These are phyloP conservation scores for Characodon lateralis DNA, from an alignment of 2,797 vertebrate genomes.

Conservation along the genomic window DNA sequence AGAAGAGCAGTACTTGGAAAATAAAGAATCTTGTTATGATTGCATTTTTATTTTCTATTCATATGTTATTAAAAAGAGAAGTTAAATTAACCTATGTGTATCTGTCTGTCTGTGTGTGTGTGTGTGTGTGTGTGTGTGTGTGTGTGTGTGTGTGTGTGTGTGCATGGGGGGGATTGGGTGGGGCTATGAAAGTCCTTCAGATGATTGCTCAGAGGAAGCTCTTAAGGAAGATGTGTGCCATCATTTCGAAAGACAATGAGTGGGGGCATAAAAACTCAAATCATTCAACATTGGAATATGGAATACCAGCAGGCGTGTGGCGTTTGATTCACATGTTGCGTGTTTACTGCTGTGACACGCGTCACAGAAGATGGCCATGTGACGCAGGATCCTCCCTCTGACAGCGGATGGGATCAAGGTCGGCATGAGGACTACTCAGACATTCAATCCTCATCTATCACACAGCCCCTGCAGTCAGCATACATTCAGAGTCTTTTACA, in stretches of 20 bases:
- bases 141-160: constrained; percentile 8
- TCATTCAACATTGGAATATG: constrained; percentile 12
- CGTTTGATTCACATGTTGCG: constrained; percentile 10
- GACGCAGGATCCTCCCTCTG: constrained; percentile 50
- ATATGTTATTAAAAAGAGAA: constrained; percentile 50
- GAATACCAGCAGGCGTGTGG: constrained; percentile 15
- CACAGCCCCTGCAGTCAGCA: constrained; percentile 2
- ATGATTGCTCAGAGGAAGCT: constrained; percentile 59
- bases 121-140: constrained; percentile 7
- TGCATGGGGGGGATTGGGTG: constrained; percentile 6
- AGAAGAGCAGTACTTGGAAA: constrained; percentile 39
- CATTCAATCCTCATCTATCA: constrained; percentile 29
- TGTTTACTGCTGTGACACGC: constrained; percentile 10
- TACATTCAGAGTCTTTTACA: constrained; percentile 25
- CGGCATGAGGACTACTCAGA: constrained; percentile 24
- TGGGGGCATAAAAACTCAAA: constrained; percentile 36
- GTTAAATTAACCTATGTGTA: background rate
- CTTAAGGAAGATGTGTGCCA: constrained; percentile 37
- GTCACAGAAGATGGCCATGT: constrained; percentile 28
- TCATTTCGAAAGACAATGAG: constrained; percentile 30
- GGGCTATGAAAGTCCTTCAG: constrained; percentile 34
- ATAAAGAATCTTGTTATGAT: constrained; percentile 16
- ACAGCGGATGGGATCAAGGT: constrained; percentile 33
- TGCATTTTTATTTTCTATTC: constrained; percentile 18
- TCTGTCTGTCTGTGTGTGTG: constrained; percentile 1